Base-by-base conservation (phyloP, 2,797 vertebrate species). In the Phoebastria nigripes region DNA sequence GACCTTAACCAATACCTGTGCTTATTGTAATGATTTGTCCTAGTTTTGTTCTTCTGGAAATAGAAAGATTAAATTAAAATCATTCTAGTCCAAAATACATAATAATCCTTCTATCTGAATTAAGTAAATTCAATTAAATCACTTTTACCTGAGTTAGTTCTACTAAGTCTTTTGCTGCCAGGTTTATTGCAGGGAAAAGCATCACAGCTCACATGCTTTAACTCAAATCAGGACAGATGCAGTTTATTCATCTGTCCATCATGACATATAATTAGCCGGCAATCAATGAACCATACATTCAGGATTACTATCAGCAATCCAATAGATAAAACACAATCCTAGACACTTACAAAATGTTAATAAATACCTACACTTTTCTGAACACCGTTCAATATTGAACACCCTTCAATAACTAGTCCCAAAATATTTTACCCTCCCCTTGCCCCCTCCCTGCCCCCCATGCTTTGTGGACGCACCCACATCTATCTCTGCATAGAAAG, bases 361-460 rank as follows among this genome's bases (percentile, higher is more conserved):
- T 22, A 46, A 81, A 69, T 24, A 15, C 1, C 22, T 56, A 6
- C 4, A 6, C 4, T 67, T 82, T 91, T 59, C n/a, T 87, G 41
- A 91, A 31, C 2, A 55, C 6, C 4, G 15, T 63, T 83, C 7
- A 49, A 11, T 31, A 25, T 3, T 33, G 11, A 77, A 63, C 14
- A 46, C 2, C 4, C 29, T 66, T 84, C 13, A 61, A 8, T 14
- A 85, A 44, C 17, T 63, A 39, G 55, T 55, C 3, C 25, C n/a
- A 15, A 59, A 71, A 26, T 31, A 52, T 17, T 70, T 8, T 70
- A 10, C 12, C 66, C 12, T 41, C 41, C 6, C 3, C 6, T 66
- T 79, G 3, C 3, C 5, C 16, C 4, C 3, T 39, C 31, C 35
- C 16, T 62, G 4, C 6, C 16, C 4, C 6, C 3, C 11, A 11